Base-by-base conservation (phyloP, 2,113 vertebrate genomes). In the Pholis gunnellus region DNA sequence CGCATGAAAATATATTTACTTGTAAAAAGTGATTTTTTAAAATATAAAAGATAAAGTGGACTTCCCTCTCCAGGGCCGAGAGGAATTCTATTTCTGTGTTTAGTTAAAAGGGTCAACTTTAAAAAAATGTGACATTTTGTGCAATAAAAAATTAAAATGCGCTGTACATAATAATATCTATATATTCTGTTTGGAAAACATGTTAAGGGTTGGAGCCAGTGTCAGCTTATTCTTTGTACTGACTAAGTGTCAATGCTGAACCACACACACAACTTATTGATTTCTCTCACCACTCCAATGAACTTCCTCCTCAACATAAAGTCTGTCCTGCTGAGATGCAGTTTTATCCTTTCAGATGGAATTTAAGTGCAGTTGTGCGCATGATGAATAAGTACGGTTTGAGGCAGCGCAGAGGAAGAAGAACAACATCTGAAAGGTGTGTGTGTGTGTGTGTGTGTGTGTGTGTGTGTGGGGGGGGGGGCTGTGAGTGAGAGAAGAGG, bases 321-420 rank as follows among this genome's bases (percentile, higher is more conserved):
- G 44, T 79, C 65, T 0, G 5, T 68, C 71, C 71, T 15, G 54
- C 70, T 75, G 72, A 77, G 83, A n/a, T 17, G 63, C 57, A 31
- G 75, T 78, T 82, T 72, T 38, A 54, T 54, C 75, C 54, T 80
- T 50, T 44, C 1, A 59, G 27, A 78, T 48, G 17, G 15, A 48
- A 18, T 48, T 4, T 18, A 18, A 25, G 79, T 70, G 46, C 52
- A 87, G 69, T 9, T 69, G 13, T 34, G 34, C 34, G 34, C 34
- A 34, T 81, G 84, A 87, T 77, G 70, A 87, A 83, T 60, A 59
- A 44, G 42, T 48, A 18, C 60, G 79, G 70, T 73, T 76, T 72
- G 73, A 82, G 59, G 78, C 70, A 68, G 81, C 46, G 46, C n/a
- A 11, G 66, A 67, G 31, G 54, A 48, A 44, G 60, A 63, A 71